These are phyloP conservation scores for Odocoileus hemionus DNA, from an alignment of 2,113 vertebrate genomes.

Conservation along the genomic window DNA sequence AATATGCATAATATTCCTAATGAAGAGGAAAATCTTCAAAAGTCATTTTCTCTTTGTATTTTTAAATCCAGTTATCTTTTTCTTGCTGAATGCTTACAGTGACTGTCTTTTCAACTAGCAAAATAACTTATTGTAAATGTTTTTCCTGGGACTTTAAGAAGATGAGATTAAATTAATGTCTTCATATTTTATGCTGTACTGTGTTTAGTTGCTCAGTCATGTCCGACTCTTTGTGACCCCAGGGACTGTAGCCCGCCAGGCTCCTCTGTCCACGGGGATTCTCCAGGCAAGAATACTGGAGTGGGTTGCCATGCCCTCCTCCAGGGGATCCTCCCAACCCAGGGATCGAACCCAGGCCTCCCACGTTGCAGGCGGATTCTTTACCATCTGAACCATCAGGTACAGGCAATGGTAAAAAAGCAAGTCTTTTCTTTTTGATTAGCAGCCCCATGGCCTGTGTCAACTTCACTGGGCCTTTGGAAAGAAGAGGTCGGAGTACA, in stretches of 20 bases:
- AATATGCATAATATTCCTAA: neutral
- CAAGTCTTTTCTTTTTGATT: neutral
- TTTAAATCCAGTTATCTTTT: neutral
- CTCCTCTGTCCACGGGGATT: neutral
- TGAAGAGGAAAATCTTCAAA: neutral
- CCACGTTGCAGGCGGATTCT: neutral
- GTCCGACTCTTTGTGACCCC: neutral
- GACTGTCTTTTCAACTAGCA: neutral
- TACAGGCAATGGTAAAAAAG: neutral
- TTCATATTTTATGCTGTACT: neutral
- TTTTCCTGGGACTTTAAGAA: neutral
- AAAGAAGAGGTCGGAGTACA: neutral
- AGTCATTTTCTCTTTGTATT: neutral
- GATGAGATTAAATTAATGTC: neutral
- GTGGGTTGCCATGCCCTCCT: neutral
- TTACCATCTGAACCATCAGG: neutral
- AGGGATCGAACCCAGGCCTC: neutral
- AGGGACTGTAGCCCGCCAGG: neutral
- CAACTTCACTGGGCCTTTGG: neutral
- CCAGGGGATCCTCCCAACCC: neutral
- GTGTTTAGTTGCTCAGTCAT: neutral
- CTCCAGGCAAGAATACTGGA: neutral
- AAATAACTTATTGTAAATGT: neutral
- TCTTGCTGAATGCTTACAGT: neutral
- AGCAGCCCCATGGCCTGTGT: neutral